Percentiles rank a stretch among this genome's conserved stretches.
Conservation (phyloP, 2,113 vertebrate genomes). For the Entosphenus tridentatus region DNA sequence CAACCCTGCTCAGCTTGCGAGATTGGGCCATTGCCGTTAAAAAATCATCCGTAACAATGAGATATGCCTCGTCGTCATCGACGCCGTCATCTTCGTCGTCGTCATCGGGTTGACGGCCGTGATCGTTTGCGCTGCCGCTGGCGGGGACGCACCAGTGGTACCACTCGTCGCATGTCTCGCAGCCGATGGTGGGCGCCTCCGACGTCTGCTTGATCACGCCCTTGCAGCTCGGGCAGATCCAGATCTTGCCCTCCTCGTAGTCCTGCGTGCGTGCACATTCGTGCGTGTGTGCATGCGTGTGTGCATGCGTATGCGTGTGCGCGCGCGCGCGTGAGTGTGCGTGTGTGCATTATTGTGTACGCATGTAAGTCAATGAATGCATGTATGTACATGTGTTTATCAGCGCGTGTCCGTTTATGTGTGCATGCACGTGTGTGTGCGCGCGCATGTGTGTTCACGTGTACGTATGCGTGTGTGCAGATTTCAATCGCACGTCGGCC, state of each 20-base stretch:
- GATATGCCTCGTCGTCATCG: no score
- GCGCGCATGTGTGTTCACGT: not conserved
- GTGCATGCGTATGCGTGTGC: not conserved
- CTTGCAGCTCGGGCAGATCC: conserved; percentile 4
- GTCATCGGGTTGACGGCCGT: no score
- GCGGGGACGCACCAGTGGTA: not conserved
- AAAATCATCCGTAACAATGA: no score
- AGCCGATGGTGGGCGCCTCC: conserved; percentile 2
- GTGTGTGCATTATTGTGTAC: not conserved
- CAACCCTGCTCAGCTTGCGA: no score
- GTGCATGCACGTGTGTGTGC: not conserved
- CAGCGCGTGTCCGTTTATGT: not conserved
- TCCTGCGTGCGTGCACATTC: not conserved
- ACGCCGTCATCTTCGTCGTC: no score
- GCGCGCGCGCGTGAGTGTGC: not conserved
- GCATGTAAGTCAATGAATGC: not conserved
- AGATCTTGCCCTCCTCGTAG: conserved; percentile 5
- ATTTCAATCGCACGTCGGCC: no score
- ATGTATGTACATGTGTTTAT: not conserved
- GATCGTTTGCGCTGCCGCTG: no score
- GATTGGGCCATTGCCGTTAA: no score
- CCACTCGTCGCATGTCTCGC: not conserved
- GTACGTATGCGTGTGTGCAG: no score
- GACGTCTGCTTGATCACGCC: not conserved
- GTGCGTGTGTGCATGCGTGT: not conserved